Evolutionary conservation across 2,113 vertebrate genomes (phyloP).

Genomic region (Nanger granti): DNA sequence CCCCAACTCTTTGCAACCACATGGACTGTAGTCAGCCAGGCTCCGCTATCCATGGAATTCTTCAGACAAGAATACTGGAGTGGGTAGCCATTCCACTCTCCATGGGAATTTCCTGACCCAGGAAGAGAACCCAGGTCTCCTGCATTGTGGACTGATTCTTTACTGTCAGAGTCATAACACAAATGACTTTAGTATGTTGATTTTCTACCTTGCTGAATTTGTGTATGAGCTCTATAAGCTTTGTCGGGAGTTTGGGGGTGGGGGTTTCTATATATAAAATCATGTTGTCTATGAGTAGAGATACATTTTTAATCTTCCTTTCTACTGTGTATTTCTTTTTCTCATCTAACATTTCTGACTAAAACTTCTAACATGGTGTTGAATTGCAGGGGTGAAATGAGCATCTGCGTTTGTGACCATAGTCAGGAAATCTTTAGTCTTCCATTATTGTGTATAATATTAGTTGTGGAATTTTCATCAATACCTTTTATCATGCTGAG

Average conservation of each 20-base stretch:
- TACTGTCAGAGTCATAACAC: background rate
- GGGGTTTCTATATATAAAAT: background rate
- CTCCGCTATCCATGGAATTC: too few species aligned
- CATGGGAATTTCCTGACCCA: background rate
- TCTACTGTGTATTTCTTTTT: background rate
- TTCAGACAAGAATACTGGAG: too few species aligned
- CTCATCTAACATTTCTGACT: accelerated
- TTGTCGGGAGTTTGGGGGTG: background rate
- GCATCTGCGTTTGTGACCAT: background rate
- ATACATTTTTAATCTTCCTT: background rate
- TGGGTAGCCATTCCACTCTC: background rate
- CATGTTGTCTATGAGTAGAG: background rate
- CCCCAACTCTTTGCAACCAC: background rate
- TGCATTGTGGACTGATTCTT: background rate
- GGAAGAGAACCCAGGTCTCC: background rate
- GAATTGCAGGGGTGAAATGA: background rate
- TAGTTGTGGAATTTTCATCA: background rate
- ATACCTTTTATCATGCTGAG: background rate
- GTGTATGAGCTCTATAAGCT: background rate
- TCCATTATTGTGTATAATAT: background rate
- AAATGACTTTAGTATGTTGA: background rate
- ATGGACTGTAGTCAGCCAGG: background rate
- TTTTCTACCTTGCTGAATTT: background rate
- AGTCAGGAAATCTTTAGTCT: background rate
- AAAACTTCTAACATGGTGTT: background rate